These are phyloP conservation scores for Indicator maculatus DNA, from an alignment of 2,113 vertebrate genomes.

Conservation along the genomic window DNA sequence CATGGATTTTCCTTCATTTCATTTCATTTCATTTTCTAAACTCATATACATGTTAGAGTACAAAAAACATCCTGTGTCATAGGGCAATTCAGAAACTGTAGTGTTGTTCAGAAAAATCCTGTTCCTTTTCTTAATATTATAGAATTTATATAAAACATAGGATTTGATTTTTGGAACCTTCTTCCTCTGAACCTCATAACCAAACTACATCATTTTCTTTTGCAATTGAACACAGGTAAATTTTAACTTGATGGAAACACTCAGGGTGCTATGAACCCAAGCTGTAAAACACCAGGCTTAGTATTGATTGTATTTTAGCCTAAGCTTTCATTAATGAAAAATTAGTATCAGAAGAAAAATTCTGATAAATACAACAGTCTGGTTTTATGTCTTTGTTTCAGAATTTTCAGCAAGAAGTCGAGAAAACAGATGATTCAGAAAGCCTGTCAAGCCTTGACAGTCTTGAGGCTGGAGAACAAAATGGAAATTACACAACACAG, in stretches of 20 bases:
- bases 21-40: neutral
- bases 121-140: neutral
- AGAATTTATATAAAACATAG: neutral
- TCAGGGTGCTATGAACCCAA: neutral
- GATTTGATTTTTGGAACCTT: neutral
- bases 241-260: neutral
- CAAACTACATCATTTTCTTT: neutral
- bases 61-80: neutral
- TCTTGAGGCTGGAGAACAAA: slow-evolving; percentile 82
- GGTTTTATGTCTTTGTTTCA: slow-evolving; percentile 68
- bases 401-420: slow-evolving; percentile 80
- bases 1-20: neutral
- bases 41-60: neutral
- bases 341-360: neutral
- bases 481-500: slow-evolving; percentile 50
- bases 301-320: neutral
- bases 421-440: slow-evolving; percentile 78
- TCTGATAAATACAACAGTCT: neutral
- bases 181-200: neutral
- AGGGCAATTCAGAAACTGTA: neutral
- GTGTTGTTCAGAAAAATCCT: neutral
- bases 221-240: neutral
- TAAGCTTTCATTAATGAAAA: neutral
- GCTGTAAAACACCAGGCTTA: neutral
- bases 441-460: slow-evolving; percentile 90